Evolutionary conservation across 2,113 vertebrate genomes (phyloP).

Genomic region (Nycticebus coucang): DNA sequence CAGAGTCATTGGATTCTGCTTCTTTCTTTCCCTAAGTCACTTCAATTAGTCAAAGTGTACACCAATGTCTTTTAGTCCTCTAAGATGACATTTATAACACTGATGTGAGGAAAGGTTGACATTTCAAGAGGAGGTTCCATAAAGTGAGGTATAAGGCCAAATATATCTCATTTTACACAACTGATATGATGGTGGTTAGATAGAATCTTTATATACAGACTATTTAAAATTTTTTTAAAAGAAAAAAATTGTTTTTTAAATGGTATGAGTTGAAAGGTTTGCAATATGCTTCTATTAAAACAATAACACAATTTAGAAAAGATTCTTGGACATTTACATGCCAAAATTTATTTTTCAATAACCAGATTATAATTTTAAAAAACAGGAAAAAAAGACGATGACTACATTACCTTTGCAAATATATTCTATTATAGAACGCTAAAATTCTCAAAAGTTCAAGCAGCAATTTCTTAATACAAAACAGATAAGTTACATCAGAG

Average conservation of each 20-base stretch:
- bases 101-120: neutral
- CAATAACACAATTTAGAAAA: neutral
- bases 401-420: neutral
- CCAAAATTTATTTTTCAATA: neutral
- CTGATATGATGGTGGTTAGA: neutral
- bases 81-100: neutral
- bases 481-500: neutral
- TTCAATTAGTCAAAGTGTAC: neutral
- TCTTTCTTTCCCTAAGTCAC: neutral
- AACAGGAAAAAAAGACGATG: neutral
- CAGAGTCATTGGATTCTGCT: neutral
- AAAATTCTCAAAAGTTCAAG: slow-evolving; percentile 4
- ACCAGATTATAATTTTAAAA: slow-evolving; percentile 37
- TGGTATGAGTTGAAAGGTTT: neutral
- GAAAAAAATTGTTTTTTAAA: neutral
- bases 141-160: neutral
- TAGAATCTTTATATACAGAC: neutral
- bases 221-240: neutral
- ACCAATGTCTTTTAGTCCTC: neutral
- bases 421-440: neutral
- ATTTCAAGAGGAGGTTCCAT: slow-evolving; percentile 16
- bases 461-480: slow-evolving; percentile 35
- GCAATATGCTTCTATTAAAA: neutral
- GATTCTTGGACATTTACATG: neutral
- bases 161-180: neutral